Percentiles rank a stretch among this genome's conserved stretches.
These are phyloP conservation scores for Hetaerina titia DNA, from an alignment of 2,888 invertebrate species.

Conservation along the genomic window DNA sequence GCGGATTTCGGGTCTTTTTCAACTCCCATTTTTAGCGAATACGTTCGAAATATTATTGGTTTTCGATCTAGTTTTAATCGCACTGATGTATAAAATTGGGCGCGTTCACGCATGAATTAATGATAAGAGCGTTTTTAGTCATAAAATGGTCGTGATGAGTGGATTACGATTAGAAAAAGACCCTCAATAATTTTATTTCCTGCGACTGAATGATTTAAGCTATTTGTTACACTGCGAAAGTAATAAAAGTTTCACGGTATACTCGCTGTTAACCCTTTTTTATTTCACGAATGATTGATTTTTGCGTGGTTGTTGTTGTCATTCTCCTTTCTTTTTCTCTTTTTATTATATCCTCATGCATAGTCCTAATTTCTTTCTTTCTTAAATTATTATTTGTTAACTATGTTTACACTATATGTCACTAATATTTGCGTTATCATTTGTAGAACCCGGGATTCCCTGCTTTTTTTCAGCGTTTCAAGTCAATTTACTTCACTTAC, in stretches of 20 bases:
- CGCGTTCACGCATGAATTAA: conserved; percentile 9
- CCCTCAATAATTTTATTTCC: background rate
- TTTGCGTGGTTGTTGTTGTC: background rate
- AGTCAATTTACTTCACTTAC: too few species aligned
- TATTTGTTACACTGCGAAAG: background rate
- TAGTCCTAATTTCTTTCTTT: too few species aligned
- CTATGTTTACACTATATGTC: background rate
- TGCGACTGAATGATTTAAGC: background rate
- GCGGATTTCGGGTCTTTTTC: background rate
- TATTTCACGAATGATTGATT: background rate
- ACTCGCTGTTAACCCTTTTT: background rate
- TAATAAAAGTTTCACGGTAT: background rate
- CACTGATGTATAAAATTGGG: conserved; percentile 26
- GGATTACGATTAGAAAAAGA: background rate
- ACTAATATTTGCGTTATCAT: background rate
- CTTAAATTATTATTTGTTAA: background rate
- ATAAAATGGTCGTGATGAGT: background rate
- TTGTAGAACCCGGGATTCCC: background rate
- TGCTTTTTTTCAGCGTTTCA: background rate
- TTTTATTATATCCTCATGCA: too few species aligned
- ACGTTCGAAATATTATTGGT: background rate
- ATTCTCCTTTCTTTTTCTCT: background rate
- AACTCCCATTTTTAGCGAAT: background rate
- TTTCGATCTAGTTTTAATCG: background rate
- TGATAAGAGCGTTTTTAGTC: conserved; percentile 12